Percentiles rank a stretch among this genome's conserved stretches.
These are phyloP conservation scores for Wiebesia pumilae DNA, from an alignment of 1,140 invertebrate genomes.

Conservation along the genomic window DNA sequence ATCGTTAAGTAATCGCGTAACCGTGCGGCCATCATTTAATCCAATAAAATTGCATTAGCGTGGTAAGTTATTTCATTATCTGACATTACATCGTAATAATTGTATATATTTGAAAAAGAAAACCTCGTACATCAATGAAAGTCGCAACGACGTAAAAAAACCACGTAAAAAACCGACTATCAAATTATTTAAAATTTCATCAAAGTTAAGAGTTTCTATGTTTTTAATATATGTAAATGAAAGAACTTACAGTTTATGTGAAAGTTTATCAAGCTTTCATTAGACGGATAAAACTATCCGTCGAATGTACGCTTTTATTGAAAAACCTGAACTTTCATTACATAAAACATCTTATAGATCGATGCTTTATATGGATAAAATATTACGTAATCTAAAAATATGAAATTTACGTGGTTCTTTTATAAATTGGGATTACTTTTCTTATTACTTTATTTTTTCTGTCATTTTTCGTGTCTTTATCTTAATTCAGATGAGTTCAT, in stretches of 20 bases:
- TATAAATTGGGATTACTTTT: not conserved
- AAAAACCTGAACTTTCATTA: not conserved
- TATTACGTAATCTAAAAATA: not conserved
- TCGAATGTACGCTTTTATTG: not conserved
- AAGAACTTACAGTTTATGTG: conserved; percentile 2
- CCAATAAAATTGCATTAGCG: not conserved
- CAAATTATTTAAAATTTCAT: not conserved
- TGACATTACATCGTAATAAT: not conserved
- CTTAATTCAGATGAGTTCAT: not conserved
- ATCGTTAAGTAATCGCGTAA: not conserved
- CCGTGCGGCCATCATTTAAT: too few relatives aligned
- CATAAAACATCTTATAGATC: not conserved
- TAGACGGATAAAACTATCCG: not conserved
- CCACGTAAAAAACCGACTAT: not conserved
- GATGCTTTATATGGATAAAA: not conserved
- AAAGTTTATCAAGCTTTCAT: conserved; percentile 16
- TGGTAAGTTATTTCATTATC: not conserved
- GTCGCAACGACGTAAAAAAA: not conserved
- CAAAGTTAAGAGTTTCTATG: not conserved
- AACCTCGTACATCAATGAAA: not conserved
- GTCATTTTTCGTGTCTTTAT: not conserved
- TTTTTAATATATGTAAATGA: conserved; percentile 16
- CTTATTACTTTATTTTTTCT: not conserved
- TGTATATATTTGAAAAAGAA: not conserved
- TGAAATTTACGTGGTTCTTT: not conserved